These are phyloP conservation scores for Acridotheres tristis DNA, from an alignment of 2,797 vertebrate species.

Conservation along the genomic window DNA sequence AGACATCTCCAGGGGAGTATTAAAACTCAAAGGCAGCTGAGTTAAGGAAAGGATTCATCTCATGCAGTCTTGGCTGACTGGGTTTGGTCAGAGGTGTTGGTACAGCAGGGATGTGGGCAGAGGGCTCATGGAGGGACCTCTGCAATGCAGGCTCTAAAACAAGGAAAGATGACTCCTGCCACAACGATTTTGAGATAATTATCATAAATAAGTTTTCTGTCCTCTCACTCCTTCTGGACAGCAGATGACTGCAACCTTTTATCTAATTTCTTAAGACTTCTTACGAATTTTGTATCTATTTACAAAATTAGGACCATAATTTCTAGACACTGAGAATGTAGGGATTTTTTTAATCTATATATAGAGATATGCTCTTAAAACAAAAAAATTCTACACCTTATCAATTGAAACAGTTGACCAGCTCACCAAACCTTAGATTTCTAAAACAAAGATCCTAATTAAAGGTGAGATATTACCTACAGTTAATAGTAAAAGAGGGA, in stretches of 20 bases:
- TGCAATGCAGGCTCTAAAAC: neutral
- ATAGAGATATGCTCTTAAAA: neutral
- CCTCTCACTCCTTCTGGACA: neutral
- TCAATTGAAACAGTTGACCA: neutral
- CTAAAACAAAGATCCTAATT: neutral
- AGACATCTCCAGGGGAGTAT: neutral
- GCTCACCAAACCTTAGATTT: neutral
- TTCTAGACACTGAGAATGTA: neutral
- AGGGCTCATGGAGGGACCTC: neutral
- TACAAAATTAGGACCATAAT: neutral
- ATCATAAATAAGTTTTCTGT: neutral
- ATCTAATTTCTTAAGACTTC: neutral
- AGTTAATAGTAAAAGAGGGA: neutral
- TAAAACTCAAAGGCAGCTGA: neutral
- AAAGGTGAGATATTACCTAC: neutral
- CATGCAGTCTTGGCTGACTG: neutral
- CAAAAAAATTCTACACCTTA: neutral
- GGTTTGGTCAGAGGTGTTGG: neutral
- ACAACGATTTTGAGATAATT: neutral
- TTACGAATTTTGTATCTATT: neutral
- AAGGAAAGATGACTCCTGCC: neutral
- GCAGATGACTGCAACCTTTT: rapidly evolving
- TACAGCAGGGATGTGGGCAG: neutral
- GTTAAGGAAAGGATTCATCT: neutral
- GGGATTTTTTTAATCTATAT: neutral